Evolutionary conservation across 2,888 invertebrate genomes (phyloP).

Genomic region (Tetropium fuscum): DNA sequence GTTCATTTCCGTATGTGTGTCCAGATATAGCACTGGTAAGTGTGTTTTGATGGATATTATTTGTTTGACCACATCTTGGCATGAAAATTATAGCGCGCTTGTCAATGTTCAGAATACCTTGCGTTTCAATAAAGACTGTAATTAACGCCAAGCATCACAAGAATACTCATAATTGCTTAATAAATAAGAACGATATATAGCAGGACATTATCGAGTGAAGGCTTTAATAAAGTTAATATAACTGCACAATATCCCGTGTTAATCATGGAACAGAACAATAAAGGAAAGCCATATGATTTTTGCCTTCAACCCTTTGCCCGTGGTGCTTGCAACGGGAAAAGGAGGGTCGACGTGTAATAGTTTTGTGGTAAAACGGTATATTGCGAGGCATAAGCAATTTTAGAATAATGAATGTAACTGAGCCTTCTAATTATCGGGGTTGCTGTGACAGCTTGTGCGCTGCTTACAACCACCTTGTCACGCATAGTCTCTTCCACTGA

Average conservation of each 20-base stretch:
- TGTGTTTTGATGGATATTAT: no score
- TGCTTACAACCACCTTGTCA: constrained; percentile 50
- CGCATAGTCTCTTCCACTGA: constrained; percentile 21
- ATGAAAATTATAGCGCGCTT: no score
- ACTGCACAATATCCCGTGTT: constrained; percentile 34
- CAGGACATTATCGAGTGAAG: constrained; percentile 32
- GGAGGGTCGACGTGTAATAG: constrained; percentile 38
- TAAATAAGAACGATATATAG: constrained; percentile 32
- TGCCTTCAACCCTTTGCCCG: background rate
- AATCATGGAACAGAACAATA: background rate
- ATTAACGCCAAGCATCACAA: no score
- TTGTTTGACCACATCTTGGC: no score
- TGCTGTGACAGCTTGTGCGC: constrained; percentile 53
- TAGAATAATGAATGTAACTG: constrained; percentile 56
- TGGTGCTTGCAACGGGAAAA: constrained; percentile 27
- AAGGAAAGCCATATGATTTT: background rate
- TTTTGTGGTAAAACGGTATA: constrained; percentile 38
- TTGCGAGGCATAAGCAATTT: constrained; percentile 56
- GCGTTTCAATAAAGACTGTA: no score
- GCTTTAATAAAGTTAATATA: constrained; percentile 40
- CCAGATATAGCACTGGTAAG: no score
- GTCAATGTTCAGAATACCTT: no score
- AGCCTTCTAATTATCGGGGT: constrained; percentile 54
- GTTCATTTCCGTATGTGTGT: no score
- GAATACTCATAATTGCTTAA: constrained; percentile 5